phyloP scores from a whole-genome alignment of 2,888 invertebrate genomes.

The Omphaloscelis lunosa region DNA sequence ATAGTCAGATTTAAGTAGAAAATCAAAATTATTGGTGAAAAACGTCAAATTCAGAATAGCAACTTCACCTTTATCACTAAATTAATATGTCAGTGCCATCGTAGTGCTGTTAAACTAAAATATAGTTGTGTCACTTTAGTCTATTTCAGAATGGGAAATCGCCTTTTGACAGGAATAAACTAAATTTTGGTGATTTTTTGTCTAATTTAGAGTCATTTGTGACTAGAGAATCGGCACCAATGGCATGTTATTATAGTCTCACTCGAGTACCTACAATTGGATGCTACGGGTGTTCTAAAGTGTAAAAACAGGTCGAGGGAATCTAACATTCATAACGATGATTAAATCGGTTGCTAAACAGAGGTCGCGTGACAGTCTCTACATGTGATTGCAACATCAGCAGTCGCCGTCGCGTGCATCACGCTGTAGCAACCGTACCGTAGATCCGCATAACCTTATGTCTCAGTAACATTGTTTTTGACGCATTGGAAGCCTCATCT shows the following conservation, averaged over 20 bases:
- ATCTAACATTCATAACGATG: conserved; percentile 62
- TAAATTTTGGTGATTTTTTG: no score
- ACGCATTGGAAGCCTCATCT: conserved; percentile 15
- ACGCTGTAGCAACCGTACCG: conserved; percentile 78
- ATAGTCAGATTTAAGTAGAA: no score
- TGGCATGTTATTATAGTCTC: background rate
- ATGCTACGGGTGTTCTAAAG: conserved; percentile 6
- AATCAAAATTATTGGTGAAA: no score
- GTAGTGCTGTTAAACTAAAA: no score
- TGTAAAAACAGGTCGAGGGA: conserved; percentile 60
- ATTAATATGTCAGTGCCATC: no score
- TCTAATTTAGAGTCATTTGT: no score
- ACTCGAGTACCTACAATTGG: background rate
- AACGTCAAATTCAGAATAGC: no score
- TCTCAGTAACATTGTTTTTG: conserved; percentile 70
- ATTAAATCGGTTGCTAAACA: conserved; percentile 70
- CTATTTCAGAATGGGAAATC: no score
- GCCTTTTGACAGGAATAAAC: no score
- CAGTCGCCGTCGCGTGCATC: conserved; percentile 80
- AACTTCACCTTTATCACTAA: no score
- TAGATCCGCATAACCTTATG: conserved; percentile 79
- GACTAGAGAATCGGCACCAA: no score
- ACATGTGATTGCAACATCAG: conserved; percentile 78
- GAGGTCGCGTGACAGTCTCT: conserved; percentile 79
- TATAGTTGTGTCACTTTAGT: no score